Percentiles rank a stretch among this genome's conserved stretches.
phyloP scores from a whole-genome alignment of 2,888 invertebrate genomes.

The Nephrotoma appendiculata region DNA sequence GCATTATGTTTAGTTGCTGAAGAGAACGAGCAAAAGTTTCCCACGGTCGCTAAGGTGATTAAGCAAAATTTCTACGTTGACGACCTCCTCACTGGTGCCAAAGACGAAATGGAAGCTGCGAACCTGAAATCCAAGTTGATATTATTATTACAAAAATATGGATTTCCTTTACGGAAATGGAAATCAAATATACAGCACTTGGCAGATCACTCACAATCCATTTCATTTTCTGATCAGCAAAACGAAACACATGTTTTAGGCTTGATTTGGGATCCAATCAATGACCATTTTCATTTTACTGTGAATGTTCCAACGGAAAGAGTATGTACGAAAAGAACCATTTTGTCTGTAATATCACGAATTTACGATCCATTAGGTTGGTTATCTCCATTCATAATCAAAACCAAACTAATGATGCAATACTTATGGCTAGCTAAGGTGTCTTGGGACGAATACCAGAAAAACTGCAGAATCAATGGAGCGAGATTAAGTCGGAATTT shows the following conservation, averaged over 20 bases:
- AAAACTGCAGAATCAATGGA: background rate
- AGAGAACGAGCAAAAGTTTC: background rate
- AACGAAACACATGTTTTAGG: background rate
- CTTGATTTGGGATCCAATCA: background rate
- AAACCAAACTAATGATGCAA: no score
- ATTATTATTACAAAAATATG: background rate
- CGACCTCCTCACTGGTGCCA: background rate
- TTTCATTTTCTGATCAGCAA: background rate
- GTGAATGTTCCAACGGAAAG: no score
- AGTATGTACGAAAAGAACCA: background rate
- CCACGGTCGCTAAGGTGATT: background rate
- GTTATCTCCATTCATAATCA: no score
- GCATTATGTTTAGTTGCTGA: background rate
- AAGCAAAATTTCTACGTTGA: background rate
- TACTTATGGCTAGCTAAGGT: no score
- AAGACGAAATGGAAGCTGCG: background rate
- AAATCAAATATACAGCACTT: background rate
- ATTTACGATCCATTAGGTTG: background rate
- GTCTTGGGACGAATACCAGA: background rate
- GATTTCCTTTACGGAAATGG: background rate
- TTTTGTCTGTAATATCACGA: background rate
- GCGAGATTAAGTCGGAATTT: background rate
- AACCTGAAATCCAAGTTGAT: background rate
- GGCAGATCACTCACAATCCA: background rate
- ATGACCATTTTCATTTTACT: no score